phyloP scores from a whole-genome alignment of 2,888 invertebrate species.

The Cabera pusaria region DNA sequence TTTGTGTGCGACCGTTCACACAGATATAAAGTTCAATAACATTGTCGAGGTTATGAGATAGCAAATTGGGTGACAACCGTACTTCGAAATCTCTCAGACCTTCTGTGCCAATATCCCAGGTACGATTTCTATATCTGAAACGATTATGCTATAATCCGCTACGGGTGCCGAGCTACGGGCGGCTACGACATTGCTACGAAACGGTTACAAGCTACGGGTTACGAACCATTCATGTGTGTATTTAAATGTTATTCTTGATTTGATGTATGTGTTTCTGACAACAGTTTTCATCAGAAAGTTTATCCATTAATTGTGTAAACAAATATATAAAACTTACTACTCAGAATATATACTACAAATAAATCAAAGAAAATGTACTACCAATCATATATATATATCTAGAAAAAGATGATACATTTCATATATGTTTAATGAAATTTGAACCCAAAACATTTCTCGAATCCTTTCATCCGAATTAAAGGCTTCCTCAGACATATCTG shows the following conservation, averaged over 20 bases:
- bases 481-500: conserved; percentile 7
- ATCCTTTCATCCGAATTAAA: conserved; percentile 5
- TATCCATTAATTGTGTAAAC: no score
- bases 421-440: background rate
- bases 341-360: no score
- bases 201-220: conserved; percentile 37
- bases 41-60: conserved; percentile 55
- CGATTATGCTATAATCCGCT: conserved; percentile 55
- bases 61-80: conserved; percentile 63
- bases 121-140: conserved; percentile 52
- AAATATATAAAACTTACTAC: no score
- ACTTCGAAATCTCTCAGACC: conserved; percentile 42
- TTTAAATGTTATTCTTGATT: conserved; percentile 6
- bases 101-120: conserved; percentile 49
- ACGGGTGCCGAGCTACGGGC: conserved; percentile 48
- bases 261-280: no score
- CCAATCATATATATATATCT: no score
- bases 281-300: no score
- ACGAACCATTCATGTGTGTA: conserved; percentile 22
- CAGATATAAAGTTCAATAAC: conserved; percentile 35
- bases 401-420: no score
- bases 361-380: no score
- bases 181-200: conserved; percentile 58
- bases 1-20: conserved; percentile 16
- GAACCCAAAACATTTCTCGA: conserved; percentile 1